Conservation (phyloP, 2,888 invertebrate species). For the Hipparchia sbordonii region DNA sequence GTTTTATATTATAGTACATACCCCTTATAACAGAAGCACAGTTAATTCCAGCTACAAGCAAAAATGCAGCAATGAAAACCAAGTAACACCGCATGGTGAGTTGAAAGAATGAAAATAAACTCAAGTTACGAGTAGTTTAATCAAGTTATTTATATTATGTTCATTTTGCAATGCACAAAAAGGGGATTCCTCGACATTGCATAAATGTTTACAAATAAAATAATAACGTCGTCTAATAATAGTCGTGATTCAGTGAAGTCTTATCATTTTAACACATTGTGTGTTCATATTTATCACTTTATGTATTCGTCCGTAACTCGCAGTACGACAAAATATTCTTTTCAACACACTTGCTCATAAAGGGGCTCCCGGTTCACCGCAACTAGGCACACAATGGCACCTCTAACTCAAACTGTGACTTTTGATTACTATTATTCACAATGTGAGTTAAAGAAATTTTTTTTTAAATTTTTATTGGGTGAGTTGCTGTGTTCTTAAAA, state of each 20-base stretch:
- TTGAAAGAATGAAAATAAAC: neutral
- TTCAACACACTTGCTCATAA: too few species aligned
- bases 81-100: conserved; percentile 1
- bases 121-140: neutral
- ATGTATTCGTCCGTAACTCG: neutral
- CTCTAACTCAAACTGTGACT: too few species aligned
- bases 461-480: too few species aligned
- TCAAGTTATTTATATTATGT: neutral
- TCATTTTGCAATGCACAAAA: neutral
- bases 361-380: too few species aligned
- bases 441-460: too few species aligned
- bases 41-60: neutral
- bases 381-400: too few species aligned
- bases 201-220: neutral
- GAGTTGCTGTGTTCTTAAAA: too few species aligned
- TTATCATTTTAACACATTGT: neutral
- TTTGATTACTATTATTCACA: too few species aligned
- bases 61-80: neutral
- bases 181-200: neutral
- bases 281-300: neutral
- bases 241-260: neutral
- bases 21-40: neutral
- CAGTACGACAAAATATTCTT: too few species aligned
- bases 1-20: neutral
- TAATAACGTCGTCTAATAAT: too few species aligned